These are phyloP conservation scores for Corythaixoides concolor DNA, from an alignment of 2,113 vertebrate genomes.

Conservation along the genomic window DNA sequence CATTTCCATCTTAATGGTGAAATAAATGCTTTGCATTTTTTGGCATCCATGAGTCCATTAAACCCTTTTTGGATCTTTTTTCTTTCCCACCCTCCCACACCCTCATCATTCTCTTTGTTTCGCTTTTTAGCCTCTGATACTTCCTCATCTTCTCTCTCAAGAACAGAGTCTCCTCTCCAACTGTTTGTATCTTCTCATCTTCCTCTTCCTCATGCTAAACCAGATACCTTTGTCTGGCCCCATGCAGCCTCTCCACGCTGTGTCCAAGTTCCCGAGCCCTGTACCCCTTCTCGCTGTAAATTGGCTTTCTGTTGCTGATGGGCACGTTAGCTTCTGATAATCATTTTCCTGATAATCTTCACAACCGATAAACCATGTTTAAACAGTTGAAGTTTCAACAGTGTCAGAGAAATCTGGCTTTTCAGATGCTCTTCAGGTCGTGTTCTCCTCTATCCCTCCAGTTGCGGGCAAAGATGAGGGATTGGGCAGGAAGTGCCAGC, in stretches of 20 bases:
- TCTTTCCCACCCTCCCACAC: background rate
- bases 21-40: slow-evolving; percentile 44
- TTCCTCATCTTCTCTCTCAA: slow-evolving; percentile 86
- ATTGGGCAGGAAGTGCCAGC: too few relatives aligned
- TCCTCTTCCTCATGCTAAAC: slow-evolving; percentile 79
- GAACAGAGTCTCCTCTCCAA: slow-evolving; percentile 86
- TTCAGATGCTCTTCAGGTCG: background rate
- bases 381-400: background rate
- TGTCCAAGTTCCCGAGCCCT: slow-evolving; percentile 79
- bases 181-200: slow-evolving; percentile 83
- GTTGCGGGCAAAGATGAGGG: too few relatives aligned
- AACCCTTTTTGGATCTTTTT: slow-evolving; percentile 51
- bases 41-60: slow-evolving; percentile 63
- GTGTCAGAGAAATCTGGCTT: background rate
- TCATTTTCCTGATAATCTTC: slow-evolving; percentile 78
- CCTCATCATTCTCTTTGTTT: slow-evolving; percentile 76
- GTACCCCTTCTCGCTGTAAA: slow-evolving; percentile 84
- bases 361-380: slow-evolving; percentile 66
- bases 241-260: slow-evolving; percentile 78
- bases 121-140: slow-evolving; percentile 87
- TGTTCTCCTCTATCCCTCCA: too few relatives aligned
- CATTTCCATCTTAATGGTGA: slow-evolving; percentile 1
- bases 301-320: slow-evolving; percentile 70
- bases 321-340: slow-evolving; percentile 60
- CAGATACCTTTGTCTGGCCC: slow-evolving; percentile 82